These are phyloP conservation scores for Eupithecia pulchellata DNA, from an alignment of 2,888 invertebrate genomes.

Conservation along the genomic window DNA sequence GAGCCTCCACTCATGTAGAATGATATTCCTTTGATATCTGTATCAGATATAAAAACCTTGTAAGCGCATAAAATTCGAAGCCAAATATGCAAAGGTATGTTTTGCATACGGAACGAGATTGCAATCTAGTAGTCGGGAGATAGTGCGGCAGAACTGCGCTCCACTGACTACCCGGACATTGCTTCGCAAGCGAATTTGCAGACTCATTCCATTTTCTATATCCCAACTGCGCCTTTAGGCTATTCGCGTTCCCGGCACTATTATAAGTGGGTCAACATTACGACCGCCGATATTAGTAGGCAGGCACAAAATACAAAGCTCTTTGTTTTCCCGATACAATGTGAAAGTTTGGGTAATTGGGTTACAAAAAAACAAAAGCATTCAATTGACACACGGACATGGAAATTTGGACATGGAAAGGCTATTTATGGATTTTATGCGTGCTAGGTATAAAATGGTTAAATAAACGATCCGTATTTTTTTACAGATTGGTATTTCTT, in stretches of 20 bases:
- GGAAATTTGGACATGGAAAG: background rate
- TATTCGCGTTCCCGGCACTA: conserved; percentile 51
- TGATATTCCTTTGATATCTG: conserved; percentile 28
- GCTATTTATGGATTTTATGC: background rate
- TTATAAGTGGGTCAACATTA: conserved; percentile 58
- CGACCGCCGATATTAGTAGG: conserved; percentile 8
- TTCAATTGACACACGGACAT: too few species aligned
- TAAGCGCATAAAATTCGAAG: conserved; percentile 33
- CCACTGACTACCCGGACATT: conserved; percentile 36
- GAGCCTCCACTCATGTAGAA: conserved; percentile 27
- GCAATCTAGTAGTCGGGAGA: conserved; percentile 45
- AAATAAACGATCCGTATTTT: background rate
- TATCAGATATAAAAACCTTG: conserved; percentile 20
- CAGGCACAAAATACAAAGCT: background rate
- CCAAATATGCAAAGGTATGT: conserved; percentile 38
- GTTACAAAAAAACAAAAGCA: background rate
- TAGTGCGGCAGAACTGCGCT: conserved; percentile 37
- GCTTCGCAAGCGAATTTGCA: conserved; percentile 53
- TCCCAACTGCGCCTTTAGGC: conserved; percentile 55
- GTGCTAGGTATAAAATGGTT: background rate
- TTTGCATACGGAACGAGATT: conserved; percentile 48
- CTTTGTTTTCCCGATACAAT: background rate
- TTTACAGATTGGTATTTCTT: background rate
- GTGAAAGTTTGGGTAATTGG: background rate
- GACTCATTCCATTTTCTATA: conserved; percentile 64